phyloP scores from a whole-genome alignment of 2,888 invertebrate species.

The Amblyjoppa proteus region DNA sequence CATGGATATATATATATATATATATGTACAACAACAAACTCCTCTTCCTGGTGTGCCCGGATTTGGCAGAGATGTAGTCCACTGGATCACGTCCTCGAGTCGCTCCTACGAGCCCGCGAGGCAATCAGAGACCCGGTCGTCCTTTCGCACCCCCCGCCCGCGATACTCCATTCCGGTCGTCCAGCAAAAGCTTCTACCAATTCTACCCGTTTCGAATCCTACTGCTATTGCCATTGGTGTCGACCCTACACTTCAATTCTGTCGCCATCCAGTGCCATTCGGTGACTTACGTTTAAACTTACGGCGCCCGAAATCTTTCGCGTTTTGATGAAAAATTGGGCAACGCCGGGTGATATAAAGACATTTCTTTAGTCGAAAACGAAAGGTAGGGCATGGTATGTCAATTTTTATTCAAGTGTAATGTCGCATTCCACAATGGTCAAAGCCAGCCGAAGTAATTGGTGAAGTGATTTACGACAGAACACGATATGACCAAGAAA shows the following conservation, averaged over 20 bases:
- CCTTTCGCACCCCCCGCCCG: conserved; percentile 27
- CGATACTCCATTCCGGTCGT: conserved; percentile 32
- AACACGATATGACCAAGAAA: background rate
- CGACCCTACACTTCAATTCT: conserved; percentile 31
- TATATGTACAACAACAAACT: conserved; percentile 16
- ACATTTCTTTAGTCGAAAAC: background rate
- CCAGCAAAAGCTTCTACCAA: conserved; percentile 33
- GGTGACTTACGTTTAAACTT: conserved; percentile 15
- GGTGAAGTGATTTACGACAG: background rate
- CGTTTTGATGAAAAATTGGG: too few species aligned
- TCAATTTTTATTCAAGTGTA: background rate
- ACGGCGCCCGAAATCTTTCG: background rate
- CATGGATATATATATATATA: background rate
- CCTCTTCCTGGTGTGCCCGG: background rate
- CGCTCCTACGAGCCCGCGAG: conserved; percentile 23
- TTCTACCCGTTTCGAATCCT: conserved; percentile 22
- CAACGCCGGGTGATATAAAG: background rate
- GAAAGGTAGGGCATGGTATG: background rate
- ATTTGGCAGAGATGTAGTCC: conserved; percentile 28
- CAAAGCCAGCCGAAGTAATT: background rate
- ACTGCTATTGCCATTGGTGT: conserved; percentile 21
- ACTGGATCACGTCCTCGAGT: conserved; percentile 50
- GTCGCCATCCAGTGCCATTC: background rate
- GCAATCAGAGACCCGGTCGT: conserved; percentile 42
- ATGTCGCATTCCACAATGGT: too few species aligned